Conservation (phyloP, 2,888 invertebrate species). For the Poecilus cupreus region DNA sequence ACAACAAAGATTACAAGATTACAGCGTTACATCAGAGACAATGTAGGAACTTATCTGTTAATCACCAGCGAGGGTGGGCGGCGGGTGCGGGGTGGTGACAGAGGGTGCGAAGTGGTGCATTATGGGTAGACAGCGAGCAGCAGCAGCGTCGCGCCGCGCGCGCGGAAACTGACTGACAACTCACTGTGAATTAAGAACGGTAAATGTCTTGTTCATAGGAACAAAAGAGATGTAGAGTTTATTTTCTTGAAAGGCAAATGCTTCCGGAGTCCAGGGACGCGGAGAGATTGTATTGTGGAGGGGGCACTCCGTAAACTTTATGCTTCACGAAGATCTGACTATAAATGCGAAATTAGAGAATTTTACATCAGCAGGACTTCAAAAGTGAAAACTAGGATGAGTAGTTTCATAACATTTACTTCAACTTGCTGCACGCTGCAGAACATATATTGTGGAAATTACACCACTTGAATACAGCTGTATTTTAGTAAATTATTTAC, state of each 20-base stretch:
- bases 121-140: conserved; percentile 5
- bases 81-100: neutral
- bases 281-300: neutral
- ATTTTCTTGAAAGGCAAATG: conserved; percentile 43
- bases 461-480: no score
- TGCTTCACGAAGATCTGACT: neutral
- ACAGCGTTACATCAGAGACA: conserved; percentile 30
- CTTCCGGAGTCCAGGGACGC: neutral
- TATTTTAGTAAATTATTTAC: no score
- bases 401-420: no score
- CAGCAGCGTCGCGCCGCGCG: neutral
- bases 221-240: conserved; percentile 38
- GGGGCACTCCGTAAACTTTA: neutral
- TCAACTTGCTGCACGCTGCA: no score
- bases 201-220: conserved; percentile 32
- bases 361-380: no score
- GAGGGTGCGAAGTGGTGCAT: conserved; percentile 24
- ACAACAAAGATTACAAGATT: conserved; percentile 42
- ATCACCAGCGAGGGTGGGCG: neutral
- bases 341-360: no score
- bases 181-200: conserved; percentile 34
- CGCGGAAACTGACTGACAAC: conserved; percentile 25
- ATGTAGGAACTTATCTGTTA: conserved; percentile 26
- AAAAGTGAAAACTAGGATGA: no score
- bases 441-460: no score